These are phyloP conservation scores for Diarsia rubi DNA, from an alignment of 2,888 invertebrate genomes.

Conservation along the genomic window DNA sequence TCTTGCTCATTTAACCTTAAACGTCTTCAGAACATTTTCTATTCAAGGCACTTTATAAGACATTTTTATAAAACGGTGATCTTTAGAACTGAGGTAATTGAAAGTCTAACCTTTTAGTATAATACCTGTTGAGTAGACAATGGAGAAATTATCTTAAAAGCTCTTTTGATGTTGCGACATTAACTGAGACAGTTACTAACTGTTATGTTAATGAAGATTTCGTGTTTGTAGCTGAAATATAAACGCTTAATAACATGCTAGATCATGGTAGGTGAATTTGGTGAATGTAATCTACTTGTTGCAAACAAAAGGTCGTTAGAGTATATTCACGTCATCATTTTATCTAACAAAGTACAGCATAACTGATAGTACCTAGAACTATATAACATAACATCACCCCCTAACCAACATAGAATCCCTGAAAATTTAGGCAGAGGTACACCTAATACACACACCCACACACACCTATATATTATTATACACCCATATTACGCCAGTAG, in stretches of 20 bases:
- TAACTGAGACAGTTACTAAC: conserved; percentile 6
- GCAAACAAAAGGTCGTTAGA: not conserved
- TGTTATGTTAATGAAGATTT: conserved; percentile 1
- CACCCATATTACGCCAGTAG: too few species aligned
- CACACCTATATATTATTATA: too few species aligned
- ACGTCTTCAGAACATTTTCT: conserved; percentile 21
- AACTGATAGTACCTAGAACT: not conserved
- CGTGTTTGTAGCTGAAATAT: not conserved
- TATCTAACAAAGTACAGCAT: not conserved
- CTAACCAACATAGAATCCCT: too few species aligned
- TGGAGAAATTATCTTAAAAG: conserved; percentile 20
- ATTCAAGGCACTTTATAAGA: conserved; percentile 25
- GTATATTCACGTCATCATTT: not conserved
- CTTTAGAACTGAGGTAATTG: conserved; percentile 39
- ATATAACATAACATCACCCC: too few species aligned
- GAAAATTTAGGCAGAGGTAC: too few species aligned
- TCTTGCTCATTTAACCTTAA: conserved; percentile 17
- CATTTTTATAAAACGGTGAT: conserved; percentile 25
- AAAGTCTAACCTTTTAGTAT: conserved; percentile 30
- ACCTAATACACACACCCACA: too few species aligned
- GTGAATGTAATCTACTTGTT: not conserved
- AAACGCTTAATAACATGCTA: conserved; percentile 1
- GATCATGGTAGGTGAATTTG: not conserved
- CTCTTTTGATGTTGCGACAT: conserved; percentile 13
- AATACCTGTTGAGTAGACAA: conserved; percentile 17